Evolutionary conservation across 1,140 invertebrate genomes (phyloP).

Genomic region (Pseudomyrmex cubaensis): DNA sequence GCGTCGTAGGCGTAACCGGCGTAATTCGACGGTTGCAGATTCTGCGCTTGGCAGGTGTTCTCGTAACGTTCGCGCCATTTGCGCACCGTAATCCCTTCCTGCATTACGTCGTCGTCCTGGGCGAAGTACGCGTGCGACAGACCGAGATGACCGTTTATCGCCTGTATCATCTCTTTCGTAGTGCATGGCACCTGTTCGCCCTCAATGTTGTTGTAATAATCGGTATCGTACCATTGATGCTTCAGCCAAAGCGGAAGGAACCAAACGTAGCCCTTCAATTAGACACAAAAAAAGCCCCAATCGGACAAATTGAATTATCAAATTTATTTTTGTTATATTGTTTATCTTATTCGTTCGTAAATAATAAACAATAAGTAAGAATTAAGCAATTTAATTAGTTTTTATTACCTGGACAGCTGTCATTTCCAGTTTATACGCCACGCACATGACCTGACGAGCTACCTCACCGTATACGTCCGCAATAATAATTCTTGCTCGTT

Average conservation of each 20-base stretch:
- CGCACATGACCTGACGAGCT: conserved; percentile 90
- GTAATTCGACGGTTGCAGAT: conserved; percentile 86
- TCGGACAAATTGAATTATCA: not conserved
- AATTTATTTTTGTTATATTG: conserved; percentile 7
- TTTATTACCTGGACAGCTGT: conserved; percentile 83
- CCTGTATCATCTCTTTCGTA: conserved; percentile 88
- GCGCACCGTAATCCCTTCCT: conserved; percentile 87
- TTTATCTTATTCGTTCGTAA: conserved; percentile 5
- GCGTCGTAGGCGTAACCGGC: conserved; percentile 94
- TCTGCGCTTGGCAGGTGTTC: conserved; percentile 64
- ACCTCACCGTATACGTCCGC: conserved; percentile 90
- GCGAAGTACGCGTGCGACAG: conserved; percentile 90
- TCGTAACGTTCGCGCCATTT: conserved; percentile 87
- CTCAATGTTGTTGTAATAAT: conserved; percentile 84
- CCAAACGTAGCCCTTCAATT: conserved; percentile 91
- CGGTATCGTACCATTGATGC: conserved; percentile 89
- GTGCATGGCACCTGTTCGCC: conserved; percentile 87
- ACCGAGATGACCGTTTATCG: conserved; percentile 91
- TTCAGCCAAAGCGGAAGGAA: conserved; percentile 92
- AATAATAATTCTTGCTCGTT: conserved; percentile 91
- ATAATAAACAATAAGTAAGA: not conserved
- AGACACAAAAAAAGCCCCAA: not conserved
- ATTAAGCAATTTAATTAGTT: not conserved
- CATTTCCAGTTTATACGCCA: conserved; percentile 90
- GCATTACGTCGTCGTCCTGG: conserved; percentile 87